These are phyloP conservation scores for Clytia hemisphaerica DNA, from an alignment of 30 jellyfish, hydroid and myxozoan genomes.

Conservation along the genomic window DNA sequence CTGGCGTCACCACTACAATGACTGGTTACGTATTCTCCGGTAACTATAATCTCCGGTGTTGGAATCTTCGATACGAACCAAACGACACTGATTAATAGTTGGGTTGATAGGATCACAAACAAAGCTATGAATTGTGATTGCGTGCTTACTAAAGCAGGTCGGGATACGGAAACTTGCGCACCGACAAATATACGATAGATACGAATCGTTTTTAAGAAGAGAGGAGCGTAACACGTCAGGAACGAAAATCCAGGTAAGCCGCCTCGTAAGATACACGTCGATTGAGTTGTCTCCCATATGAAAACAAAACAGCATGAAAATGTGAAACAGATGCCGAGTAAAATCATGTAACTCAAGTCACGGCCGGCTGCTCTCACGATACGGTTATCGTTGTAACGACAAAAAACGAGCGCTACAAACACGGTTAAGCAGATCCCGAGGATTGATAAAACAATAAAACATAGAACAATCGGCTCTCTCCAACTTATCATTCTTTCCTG, in stretches of 20 bases:
- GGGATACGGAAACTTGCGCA: slow-evolving; percentile 45
- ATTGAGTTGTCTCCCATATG: slow-evolving; percentile 36
- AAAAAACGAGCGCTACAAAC: slow-evolving; percentile 38
- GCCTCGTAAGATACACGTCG: slow-evolving; percentile 47
- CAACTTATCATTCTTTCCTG: not conserved
- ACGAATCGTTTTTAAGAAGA: slow-evolving; percentile 51
- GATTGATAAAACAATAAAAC: slow-evolving; percentile 25
- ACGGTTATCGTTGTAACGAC: slow-evolving; percentile 33
- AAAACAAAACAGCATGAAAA: slow-evolving; percentile 44
- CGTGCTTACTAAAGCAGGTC: slow-evolving; percentile 62
- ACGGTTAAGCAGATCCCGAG: slow-evolving; percentile 45
- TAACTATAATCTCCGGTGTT: slow-evolving; percentile 13
- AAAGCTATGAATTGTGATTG: slow-evolving; percentile 46
- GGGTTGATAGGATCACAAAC: slow-evolving; percentile 43
- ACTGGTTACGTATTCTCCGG: not conserved
- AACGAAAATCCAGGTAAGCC: slow-evolving; percentile 61
- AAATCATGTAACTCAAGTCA: slow-evolving; percentile 59
- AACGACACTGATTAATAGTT: slow-evolving; percentile 42
- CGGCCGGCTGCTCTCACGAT: slow-evolving; percentile 79
- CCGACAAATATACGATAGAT: slow-evolving; percentile 55
- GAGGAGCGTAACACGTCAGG: slow-evolving; percentile 59
- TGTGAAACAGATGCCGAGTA: slow-evolving; percentile 52
- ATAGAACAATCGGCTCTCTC: not conserved
- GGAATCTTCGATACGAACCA: slow-evolving; percentile 45
- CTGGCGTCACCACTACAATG: slow-evolving; percentile 39